Evolutionary conservation across 2,797 vertebrate species (phyloP), one percentile per base, ranked within the genome.

Genomic region (Cossypha niveicapilla): DNA sequence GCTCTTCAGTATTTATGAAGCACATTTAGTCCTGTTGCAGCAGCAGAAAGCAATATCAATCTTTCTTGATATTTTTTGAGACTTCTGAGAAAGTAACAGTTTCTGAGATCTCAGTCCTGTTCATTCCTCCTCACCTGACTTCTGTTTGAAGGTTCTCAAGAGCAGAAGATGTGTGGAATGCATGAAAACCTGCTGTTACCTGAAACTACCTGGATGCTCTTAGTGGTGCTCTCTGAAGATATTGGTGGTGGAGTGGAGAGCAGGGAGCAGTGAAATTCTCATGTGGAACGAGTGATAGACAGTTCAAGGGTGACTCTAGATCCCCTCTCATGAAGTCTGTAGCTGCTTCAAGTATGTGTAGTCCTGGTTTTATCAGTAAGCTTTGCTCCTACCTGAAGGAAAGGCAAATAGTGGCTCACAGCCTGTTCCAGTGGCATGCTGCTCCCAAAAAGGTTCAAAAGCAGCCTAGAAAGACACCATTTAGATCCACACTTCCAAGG

Each of bases 1-100:
- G 24, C 19, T 81, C 18, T 50, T 84, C 39, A 61, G 6, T 74
- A 28, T 94, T 90, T 90, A 7, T 63, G 68, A 86, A 71, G n/a
- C 11, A 60, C 22, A 16, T 76, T 58, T 73, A 73, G 7, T 34
- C 28, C 39, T 53, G 30, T 25, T 83, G 79, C 45, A 77, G 24
- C 30, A 50, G 68, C n/a, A 65, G 48, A 60, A 76, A 66, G 19
- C 27, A 82, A 4, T 53, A 66, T 39, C 34, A 42, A 42, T 0
- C 1, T 85, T 91, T 92, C 47, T 88, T 60, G 14, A 30, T 70
- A 14, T 19, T 21, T 63, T 90, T 60, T 79, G 53, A 58, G 32
- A 74, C 62, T 87, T 82, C 48, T 77, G 82, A 90, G 61, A 39
- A 86, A 48, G 22, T 27, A 28, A n/a, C 7, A 13, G 9, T 56